These are phyloP conservation scores for Cosmia pyralina DNA, from an alignment of 2,888 invertebrate species.

Conservation along the genomic window DNA sequence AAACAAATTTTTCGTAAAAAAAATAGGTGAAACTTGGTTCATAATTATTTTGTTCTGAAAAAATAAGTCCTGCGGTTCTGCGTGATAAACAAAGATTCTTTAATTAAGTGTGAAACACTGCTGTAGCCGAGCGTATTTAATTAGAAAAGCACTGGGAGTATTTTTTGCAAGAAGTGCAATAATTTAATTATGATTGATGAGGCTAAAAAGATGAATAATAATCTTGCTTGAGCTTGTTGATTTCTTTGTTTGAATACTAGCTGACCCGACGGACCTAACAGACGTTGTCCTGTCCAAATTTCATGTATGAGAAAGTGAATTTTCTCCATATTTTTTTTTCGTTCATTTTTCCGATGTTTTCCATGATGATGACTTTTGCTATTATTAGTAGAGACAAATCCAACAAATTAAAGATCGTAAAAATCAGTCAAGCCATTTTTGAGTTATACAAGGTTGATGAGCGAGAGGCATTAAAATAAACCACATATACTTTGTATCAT, in stretches of 20 bases:
- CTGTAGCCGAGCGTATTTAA: constrained; percentile 8
- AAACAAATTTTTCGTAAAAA: neutral
- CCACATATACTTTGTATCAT: too few relatives aligned
- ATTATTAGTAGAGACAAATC: too few relatives aligned
- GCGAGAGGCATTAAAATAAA: too few relatives aligned
- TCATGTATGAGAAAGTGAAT: too few relatives aligned
- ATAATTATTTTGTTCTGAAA: neutral
- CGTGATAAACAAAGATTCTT: constrained; percentile 1
- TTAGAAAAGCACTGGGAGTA: neutral
- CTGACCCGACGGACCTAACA: too few relatives aligned
- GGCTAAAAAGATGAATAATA: neutral
- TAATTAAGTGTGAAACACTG: constrained; percentile 33
- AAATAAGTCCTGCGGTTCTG: neutral
- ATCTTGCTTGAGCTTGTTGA: neutral
- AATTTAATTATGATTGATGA: neutral
- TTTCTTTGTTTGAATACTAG: constrained; percentile 1
- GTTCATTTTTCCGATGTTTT: too few relatives aligned
- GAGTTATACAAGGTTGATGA: too few relatives aligned
- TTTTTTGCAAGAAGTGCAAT: neutral
- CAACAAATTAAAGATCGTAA: too few relatives aligned
- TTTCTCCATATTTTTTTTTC: too few relatives aligned
- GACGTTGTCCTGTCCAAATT: too few relatives aligned
- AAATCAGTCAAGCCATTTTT: too few relatives aligned
- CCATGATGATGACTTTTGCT: too few relatives aligned
- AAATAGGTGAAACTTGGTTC: neutral